Percentiles rank a stretch among this genome's conserved stretches.
Conservation (phyloP, 2,797 vertebrate species). For the Distichodus sexfasciatus region DNA sequence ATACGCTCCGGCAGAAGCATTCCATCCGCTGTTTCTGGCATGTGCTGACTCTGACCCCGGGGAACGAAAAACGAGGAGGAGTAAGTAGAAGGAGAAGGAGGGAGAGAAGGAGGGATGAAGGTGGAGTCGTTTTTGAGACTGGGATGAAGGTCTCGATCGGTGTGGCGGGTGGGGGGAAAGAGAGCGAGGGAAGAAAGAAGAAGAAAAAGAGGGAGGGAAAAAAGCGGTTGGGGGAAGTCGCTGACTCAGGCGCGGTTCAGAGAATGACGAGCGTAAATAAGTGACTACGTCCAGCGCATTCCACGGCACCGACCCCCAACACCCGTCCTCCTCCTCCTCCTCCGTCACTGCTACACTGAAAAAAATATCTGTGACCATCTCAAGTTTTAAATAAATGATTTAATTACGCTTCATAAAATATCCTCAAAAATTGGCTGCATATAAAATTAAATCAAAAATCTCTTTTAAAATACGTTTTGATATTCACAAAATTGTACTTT, state of each 20-base stretch:
- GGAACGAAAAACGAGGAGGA: constrained; percentile 49
- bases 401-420: no score
- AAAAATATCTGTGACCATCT: no score
- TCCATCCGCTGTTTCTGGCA: constrained; percentile 56
- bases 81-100: constrained; percentile 19
- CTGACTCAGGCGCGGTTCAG: constrained; percentile 79
- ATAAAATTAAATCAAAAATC: no score
- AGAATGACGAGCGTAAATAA: constrained; percentile 79
- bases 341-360: no score
- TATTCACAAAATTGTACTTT: no score
- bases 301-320: constrained; percentile 67
- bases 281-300: constrained; percentile 74
- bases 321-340: constrained; percentile 55
- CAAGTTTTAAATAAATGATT: no score
- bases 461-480: no score
- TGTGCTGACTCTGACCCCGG: constrained; percentile 53
- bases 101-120: constrained; percentile 4
- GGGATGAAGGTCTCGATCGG: neutral
- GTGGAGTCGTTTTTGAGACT: neutral
- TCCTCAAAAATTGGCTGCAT: no score
- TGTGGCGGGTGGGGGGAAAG: neutral
- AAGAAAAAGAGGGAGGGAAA: neutral
- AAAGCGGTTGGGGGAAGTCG: constrained; percentile 54
- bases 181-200: neutral
- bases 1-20: constrained; percentile 26